Evolutionary conservation across 2,888 invertebrate genomes (phyloP), one percentile per base, ranked within the genome.

Genomic region (Amorpha juglandis): DNA sequence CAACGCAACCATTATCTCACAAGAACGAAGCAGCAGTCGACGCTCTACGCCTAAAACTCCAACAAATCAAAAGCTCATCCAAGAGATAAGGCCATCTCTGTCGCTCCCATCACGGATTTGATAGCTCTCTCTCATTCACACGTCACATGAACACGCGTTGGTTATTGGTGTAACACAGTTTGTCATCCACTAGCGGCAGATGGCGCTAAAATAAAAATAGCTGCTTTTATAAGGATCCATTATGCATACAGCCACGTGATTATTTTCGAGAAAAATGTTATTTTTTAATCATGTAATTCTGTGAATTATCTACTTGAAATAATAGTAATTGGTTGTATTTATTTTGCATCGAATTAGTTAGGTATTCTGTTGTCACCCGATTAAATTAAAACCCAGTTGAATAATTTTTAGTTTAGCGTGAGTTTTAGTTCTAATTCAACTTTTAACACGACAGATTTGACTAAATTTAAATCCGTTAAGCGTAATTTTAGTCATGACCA

Each of bases 21-120:
- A 89, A 88, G 75, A 91, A 90, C 78, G 93, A 93, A 70, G 93
- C 92, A 0, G 92, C 88, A 0, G 90, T 94, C 14, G 93, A 93
- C 75, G 88, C 90, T 1, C 78, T 94, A n/a, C 88, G 93, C 19
- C 91, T 93, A 65, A 94, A 93, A 71, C 82, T 94, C 19, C 92
- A 94, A 80, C 93, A 94, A 79, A 93, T 94, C 76, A 94, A 93
- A 76, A 94, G 92, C 78, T 92, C 92, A 47, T 91, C 93, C 51
- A 93, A 92, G 74, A 94, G 93, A 93, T 94, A 93, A 90, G 80
- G 77, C 76, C 63, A 62, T 75, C 75, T 42, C 74, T 33, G 69
- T 64, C 70, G 48, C 76, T 71, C 76, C 33, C 68, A 21, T 58
- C 74, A 71, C 76, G 76, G 78, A 80, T 71, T 73, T 77, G 80